Percentiles rank a stretch among this genome's conserved stretches.
Evolutionary conservation across 2,113 vertebrate genomes (phyloP).

Genomic region (Ailuropoda melanoleuca): DNA sequence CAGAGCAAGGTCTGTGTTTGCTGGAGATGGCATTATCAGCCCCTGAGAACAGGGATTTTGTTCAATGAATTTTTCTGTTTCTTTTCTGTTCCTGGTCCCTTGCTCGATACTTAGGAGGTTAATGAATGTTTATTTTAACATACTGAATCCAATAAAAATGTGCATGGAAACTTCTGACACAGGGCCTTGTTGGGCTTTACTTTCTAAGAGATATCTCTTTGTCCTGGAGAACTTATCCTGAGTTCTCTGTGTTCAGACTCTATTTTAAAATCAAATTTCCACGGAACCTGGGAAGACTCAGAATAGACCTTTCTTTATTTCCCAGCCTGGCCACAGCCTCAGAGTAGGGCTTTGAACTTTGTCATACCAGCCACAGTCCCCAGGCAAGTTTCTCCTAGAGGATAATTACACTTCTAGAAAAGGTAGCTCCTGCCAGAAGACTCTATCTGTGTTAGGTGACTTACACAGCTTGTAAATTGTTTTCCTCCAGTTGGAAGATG

Average conservation of each 20-base stretch:
- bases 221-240: slow-evolving; percentile 36
- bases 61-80: slow-evolving; percentile 7
- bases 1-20: not conserved
- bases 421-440: slow-evolving; percentile 34
- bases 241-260: not conserved
- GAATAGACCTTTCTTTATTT: slow-evolving; percentile 48
- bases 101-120: not conserved
- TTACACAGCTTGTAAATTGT: slow-evolving; percentile 41
- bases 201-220: slow-evolving; percentile 41
- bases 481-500: slow-evolving; percentile 62
- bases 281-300: not conserved
- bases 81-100: not conserved
- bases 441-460: not conserved
- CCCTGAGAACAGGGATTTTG: not conserved
- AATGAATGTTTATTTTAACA: not conserved
- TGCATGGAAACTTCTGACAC: not conserved
- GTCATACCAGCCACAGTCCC: not conserved
- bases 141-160: not conserved
- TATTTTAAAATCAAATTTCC: slow-evolving; percentile 65
- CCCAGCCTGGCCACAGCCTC: slow-evolving; percentile 5
- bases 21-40: not conserved
- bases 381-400: not conserved
- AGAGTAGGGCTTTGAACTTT: slow-evolving; percentile 33
- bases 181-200: not conserved
- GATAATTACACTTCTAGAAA: not conserved